These are phyloP conservation scores for Siphonodentalium dalli DNA, from an alignment of 2,888 invertebrate genomes.

Conservation along the genomic window DNA sequence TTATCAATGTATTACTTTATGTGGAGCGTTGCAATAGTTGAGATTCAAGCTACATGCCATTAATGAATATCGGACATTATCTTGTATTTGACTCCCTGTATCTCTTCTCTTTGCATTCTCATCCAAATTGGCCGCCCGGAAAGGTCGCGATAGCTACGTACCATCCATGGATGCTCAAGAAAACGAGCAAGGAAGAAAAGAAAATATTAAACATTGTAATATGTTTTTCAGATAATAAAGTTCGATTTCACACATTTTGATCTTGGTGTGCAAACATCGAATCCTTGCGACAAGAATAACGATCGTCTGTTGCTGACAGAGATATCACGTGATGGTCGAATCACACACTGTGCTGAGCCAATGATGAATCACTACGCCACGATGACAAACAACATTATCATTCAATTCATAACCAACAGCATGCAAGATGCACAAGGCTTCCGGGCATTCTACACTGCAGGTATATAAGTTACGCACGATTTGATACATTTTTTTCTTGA, in stretches of 20 bases:
- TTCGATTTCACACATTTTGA: conserved; percentile 52
- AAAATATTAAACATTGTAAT: too few species aligned
- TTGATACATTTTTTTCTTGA: background rate
- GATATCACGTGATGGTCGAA: conserved; percentile 27
- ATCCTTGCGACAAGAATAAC: conserved; percentile 39
- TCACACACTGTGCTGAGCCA: conserved; percentile 41
- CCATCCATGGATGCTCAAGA: too few species aligned
- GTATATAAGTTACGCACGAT: conserved; percentile 28
- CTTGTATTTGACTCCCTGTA: too few species aligned
- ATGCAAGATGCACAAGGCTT: conserved; percentile 56
- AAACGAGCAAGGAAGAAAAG: too few species aligned
- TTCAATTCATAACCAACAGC: conserved; percentile 48
- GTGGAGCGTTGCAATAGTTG: too few species aligned
- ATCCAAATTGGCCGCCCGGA: too few species aligned
- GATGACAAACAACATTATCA: conserved; percentile 39
- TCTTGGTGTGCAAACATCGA: conserved; percentile 39
- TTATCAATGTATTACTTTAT: too few species aligned
- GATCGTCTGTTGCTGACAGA: conserved; percentile 50
- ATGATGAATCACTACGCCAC: conserved; percentile 46
- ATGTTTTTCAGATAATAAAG: conserved; percentile 44
- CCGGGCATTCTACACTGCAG: conserved; percentile 50
- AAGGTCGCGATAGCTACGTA: too few species aligned
- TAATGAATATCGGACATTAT: too few species aligned
- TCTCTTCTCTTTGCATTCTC: too few species aligned
- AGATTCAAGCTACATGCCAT: too few species aligned